Evolutionary conservation across 2,113 vertebrate genomes (phyloP), one percentile per base, ranked within the genome.

Genomic region (Serilophus lunatus): DNA sequence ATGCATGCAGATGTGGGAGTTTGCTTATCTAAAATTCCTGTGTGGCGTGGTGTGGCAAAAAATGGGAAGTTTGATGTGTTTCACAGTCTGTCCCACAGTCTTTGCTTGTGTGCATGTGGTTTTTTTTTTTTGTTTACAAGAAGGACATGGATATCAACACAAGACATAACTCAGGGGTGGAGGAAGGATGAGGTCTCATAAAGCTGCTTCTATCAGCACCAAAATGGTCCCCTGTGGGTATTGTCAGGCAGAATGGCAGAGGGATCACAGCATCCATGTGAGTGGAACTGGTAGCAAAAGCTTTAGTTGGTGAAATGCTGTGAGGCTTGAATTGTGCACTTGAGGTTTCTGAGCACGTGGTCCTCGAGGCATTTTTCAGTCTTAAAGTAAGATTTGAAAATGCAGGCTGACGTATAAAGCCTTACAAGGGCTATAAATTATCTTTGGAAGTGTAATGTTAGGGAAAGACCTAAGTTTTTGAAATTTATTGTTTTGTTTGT

Each of bases 101-200:
- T 76, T 84, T 63, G 7, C 29, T 19, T 54, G 3, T 17, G 4
- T 13, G 5, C 20, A 11, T 2, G 0, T 3, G 40, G n/a, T n/a
- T 42, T 42, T 14, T 1, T 10, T 63, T 63, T 56, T 56, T 10
- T 60, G n/a, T 61, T 87, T 89, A 57, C 15, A 13, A 20, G 84
- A 69, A 9, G 8, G 28, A 42, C 24, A 2, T 18, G 26, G 35
- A 47, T 82, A 9, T 86, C 2, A 0, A 35, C 36, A 49, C 36
- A 64, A 79, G 64, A 26, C 45, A 57, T 20, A 63, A 0, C 17
- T 29, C 18, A 14, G 23, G 4, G n/a, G 7, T 33, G 19, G 19
- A 12, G 28, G 36, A 69, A 57, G 49, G 45, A 36, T 61, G 47
- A 59, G 11, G 26, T 71, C 53, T 86, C n/a, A 24, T 49, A 71